These are phyloP conservation scores for Diplazon laetatorius DNA, from an alignment of 2,888 invertebrate genomes.

Conservation along the genomic window DNA sequence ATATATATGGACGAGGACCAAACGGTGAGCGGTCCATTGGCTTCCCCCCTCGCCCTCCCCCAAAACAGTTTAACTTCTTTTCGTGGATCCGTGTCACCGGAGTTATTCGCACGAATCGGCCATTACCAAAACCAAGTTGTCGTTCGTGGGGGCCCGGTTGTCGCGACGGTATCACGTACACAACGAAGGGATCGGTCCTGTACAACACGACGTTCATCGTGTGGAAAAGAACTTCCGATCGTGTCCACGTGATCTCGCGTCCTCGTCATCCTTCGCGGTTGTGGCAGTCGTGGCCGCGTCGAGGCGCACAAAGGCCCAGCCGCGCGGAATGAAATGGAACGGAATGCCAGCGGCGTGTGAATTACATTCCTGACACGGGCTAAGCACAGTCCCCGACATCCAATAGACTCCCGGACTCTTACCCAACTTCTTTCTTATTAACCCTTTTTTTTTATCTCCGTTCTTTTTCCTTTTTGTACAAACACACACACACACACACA, in stretches of 20 bases:
- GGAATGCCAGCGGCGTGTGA: slow-evolving; percentile 80
- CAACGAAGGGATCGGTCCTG: slow-evolving; percentile 41
- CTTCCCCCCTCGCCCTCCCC: too few species aligned
- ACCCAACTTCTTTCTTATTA: slow-evolving; percentile 70
- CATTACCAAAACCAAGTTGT: slow-evolving; percentile 57
- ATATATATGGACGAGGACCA: neutral
- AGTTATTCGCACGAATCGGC: slow-evolving; percentile 62
- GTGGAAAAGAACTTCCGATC: slow-evolving; percentile 47
- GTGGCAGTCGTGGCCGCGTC: slow-evolving; percentile 50
- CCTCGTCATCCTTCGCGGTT: slow-evolving; percentile 9
- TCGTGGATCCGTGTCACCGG: slow-evolving; percentile 63
- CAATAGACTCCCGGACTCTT: slow-evolving; percentile 70
- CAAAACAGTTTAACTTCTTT: slow-evolving; percentile 66
- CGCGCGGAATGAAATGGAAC: slow-evolving; percentile 73
- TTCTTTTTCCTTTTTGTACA: slow-evolving; percentile 44
- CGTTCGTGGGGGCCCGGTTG: slow-evolving; percentile 66
- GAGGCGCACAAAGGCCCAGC: slow-evolving; percentile 72
- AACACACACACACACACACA: slow-evolving; percentile 32
- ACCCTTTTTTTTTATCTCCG: too few species aligned
- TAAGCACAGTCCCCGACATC: slow-evolving; percentile 77
- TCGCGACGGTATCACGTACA: slow-evolving; percentile 54
- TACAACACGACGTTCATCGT: slow-evolving; percentile 26
- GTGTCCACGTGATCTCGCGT: slow-evolving; percentile 44
- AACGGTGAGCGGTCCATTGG: slow-evolving; percentile 42
- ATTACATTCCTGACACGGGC: slow-evolving; percentile 81